These are phyloP conservation scores for Masnerella sp. DNA, from an alignment of 2,888 invertebrate genomes.

Conservation along the genomic window DNA sequence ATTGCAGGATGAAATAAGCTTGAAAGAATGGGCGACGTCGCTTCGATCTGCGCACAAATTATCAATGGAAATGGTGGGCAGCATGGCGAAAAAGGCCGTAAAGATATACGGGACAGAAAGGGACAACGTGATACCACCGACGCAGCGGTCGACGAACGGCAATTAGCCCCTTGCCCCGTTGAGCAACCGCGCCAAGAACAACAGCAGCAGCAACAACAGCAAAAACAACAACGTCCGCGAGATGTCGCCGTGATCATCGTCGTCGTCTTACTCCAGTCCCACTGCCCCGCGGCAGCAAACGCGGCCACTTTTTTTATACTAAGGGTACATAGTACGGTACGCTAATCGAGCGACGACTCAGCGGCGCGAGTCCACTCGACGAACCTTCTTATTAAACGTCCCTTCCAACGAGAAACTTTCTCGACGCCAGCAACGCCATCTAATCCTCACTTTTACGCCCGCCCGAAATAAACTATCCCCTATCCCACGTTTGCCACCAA, in stretches of 20 bases:
- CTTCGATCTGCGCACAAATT: slow-evolving; percentile 97
- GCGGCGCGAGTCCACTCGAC: slow-evolving; percentile 51
- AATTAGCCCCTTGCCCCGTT: slow-evolving; percentile 75
- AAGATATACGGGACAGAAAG: slow-evolving; percentile 97
- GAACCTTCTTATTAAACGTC: slow-evolving; percentile 42
- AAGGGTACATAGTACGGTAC: slow-evolving; percentile 59
- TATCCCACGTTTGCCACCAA: slow-evolving; percentile 13
- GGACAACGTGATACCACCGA: slow-evolving; percentile 75
- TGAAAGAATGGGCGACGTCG: slow-evolving; percentile 98
- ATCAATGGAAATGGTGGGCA: slow-evolving; percentile 95
- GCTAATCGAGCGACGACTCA: slow-evolving; percentile 42
- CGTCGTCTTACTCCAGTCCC: slow-evolving; percentile 71
- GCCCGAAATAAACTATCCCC: background rate
- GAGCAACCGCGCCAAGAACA: slow-evolving; percentile 15
- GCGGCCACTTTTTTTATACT: slow-evolving; percentile 74
- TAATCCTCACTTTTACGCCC: background rate
- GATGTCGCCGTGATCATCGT: slow-evolving; percentile 45
- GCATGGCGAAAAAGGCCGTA: slow-evolving; percentile 98
- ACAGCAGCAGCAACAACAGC: slow-evolving; percentile 19
- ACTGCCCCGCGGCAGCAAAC: slow-evolving; percentile 73
- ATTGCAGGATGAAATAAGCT: slow-evolving; percentile 95
- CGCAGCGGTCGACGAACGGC: slow-evolving; percentile 80
- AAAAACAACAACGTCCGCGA: slow-evolving; percentile 53
- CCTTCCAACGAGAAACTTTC: slow-evolving; percentile 28
- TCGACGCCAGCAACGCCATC: slow-evolving; percentile 8